Conservation (phyloP, 1,140 invertebrate genomes). For the Drosophila repletoides region DNA sequence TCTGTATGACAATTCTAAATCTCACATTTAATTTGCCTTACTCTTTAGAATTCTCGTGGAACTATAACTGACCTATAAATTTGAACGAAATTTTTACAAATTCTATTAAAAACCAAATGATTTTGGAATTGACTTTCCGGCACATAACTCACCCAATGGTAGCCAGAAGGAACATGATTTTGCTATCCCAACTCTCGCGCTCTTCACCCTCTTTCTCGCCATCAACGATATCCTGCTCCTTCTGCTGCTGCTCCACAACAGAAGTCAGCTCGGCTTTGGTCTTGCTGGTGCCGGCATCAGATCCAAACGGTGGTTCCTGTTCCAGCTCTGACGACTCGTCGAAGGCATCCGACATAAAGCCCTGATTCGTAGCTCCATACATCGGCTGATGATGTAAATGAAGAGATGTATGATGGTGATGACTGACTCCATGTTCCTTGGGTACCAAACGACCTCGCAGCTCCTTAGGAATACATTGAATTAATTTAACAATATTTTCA, state of each 20-base stretch:
- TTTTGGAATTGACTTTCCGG: too few species aligned
- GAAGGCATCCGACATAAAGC: constrained; percentile 89
- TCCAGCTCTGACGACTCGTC: constrained; percentile 86
- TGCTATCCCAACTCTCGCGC: constrained; percentile 96
- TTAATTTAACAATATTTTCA: too few species aligned
- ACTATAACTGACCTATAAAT: too few species aligned
- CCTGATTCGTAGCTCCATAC: constrained; percentile 93
- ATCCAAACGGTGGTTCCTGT: constrained; percentile 76
- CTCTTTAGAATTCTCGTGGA: too few species aligned
- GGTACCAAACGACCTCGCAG: constrained; percentile 90
- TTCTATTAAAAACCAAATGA: too few species aligned
- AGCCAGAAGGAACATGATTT: constrained; percentile 94
- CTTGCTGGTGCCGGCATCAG: constrained; percentile 80
- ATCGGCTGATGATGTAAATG: constrained; percentile 83
- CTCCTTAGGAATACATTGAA: constrained; percentile 82
- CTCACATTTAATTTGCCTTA: too few species aligned
- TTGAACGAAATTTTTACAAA: too few species aligned
- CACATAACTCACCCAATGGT: constrained; percentile 89
- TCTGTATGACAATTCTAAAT: too few species aligned
- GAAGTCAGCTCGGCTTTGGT: constrained; percentile 84
- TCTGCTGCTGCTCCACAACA: constrained; percentile 84
- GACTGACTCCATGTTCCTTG: constrained; percentile 86
- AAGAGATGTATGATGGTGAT: constrained; percentile 67
- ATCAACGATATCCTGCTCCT: constrained; percentile 86
- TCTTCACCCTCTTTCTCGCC: constrained; percentile 91